Percentiles rank a stretch among this genome's conserved stretches.
phyloP scores from a whole-genome alignment of 2,888 invertebrate species.

The Microctonus aethiopoides region DNA sequence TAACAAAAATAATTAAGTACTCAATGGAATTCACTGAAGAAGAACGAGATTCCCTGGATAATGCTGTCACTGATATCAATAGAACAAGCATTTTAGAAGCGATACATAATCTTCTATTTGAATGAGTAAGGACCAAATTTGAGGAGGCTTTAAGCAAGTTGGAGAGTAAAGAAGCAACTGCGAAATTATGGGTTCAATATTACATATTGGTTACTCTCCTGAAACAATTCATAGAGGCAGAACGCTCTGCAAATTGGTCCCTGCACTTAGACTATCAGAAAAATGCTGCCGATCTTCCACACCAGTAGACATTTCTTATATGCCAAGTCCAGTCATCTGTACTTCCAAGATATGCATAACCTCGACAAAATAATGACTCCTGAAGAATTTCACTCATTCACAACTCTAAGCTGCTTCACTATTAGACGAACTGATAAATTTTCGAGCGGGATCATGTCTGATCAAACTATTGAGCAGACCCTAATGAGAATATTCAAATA shows the following conservation, averaged over 20 bases:
- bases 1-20: too few species aligned
- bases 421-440: slow-evolving; percentile 34
- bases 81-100: slow-evolving; percentile 12
- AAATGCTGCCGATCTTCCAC: slow-evolving; percentile 43
- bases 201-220: slow-evolving; percentile 36
- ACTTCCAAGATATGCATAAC: slow-evolving; percentile 44
- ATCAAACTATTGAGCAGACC: slow-evolving; percentile 36
- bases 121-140: slow-evolving; percentile 17
- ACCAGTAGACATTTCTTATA: slow-evolving; percentile 47
- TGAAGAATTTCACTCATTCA: slow-evolving; percentile 29
- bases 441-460: slow-evolving; percentile 37
- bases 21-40: slow-evolving; percentile 36
- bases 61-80: too few species aligned
- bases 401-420: slow-evolving; percentile 35
- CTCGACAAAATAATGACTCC: slow-evolving; percentile 29
- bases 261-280: slow-evolving; percentile 39
- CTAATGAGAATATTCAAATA: slow-evolving; percentile 26
- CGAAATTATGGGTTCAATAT: slow-evolving; percentile 41
- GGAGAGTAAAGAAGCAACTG: slow-evolving; percentile 31
- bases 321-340: slow-evolving; percentile 45
- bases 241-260: slow-evolving; percentile 42
- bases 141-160: slow-evolving; percentile 15
- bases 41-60: slow-evolving; percentile 22
- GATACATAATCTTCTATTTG: slow-evolving; percentile 16
- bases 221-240: slow-evolving; percentile 46